A percentile compares a stretch with the other conserved stretches of the same genome.
These are phyloP conservation scores for Omphaloscelis lunosa DNA, from an alignment of 2,888 invertebrate genomes.

Conservation along the genomic window DNA sequence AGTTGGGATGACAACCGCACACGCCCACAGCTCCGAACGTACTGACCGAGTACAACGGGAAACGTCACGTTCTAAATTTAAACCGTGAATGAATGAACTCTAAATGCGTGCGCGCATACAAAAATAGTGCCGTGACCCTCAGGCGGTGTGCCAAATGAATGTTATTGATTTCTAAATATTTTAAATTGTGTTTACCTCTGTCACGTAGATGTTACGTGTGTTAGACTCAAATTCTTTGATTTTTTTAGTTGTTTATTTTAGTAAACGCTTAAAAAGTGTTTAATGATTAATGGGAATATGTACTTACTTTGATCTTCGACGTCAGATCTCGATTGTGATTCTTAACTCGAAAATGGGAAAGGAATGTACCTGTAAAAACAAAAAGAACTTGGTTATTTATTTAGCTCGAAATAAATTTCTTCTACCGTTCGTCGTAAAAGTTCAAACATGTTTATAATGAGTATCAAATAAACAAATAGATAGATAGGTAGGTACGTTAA, in stretches of 20 bases:
- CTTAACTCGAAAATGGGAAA: constrained; percentile 9
- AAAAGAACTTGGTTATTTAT: constrained; percentile 24
- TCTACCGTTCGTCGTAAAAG: background rate
- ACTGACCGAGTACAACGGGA: constrained; percentile 72
- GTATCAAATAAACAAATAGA: background rate
- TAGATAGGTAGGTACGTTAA: background rate
- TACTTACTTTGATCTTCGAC: constrained; percentile 60
- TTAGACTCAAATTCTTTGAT: constrained; percentile 29
- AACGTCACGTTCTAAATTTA: constrained; percentile 80
- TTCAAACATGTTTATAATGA: constrained; percentile 1
- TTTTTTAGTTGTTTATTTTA: constrained; percentile 38
- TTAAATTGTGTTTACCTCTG: constrained; percentile 59
- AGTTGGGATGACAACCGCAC: constrained; percentile 68
- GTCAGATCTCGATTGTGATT: constrained; percentile 26
- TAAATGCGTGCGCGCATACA: constrained; percentile 81
- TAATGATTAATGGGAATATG: constrained; percentile 36
- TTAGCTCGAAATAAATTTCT: background rate
- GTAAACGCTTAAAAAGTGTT: constrained; percentile 37
- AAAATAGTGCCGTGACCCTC: constrained; percentile 80
- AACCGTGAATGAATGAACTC: constrained; percentile 86
- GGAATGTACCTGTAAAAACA: constrained; percentile 58
- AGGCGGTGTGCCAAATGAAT: constrained; percentile 71
- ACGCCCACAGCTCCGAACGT: constrained; percentile 71
- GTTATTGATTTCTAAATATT: constrained; percentile 61
- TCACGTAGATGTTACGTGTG: constrained; percentile 40